phyloP scores from a whole-genome alignment of 23 tunicate genomes.

The Diplosoma virens region DNA sequence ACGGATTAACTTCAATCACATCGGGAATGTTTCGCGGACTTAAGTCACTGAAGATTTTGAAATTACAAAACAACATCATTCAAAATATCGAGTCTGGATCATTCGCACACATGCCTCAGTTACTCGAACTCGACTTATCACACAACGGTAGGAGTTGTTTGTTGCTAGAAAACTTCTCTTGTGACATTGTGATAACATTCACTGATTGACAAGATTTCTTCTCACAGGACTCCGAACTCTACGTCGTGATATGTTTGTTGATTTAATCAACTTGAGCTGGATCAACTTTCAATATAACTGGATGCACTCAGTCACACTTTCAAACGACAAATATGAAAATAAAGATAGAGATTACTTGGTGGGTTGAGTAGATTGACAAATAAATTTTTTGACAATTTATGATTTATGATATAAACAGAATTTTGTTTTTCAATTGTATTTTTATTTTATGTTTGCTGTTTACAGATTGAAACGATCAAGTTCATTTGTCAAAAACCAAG shows the following conservation, averaged over 20 bases:
- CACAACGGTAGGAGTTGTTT: neutral
- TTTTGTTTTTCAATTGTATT: too few relatives aligned
- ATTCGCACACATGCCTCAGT: neutral
- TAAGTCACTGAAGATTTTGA: neutral
- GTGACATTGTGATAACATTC: neutral
- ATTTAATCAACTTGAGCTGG: neutral
- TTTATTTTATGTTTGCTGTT: too few relatives aligned
- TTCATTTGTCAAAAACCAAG: neutral
- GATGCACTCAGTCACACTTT: neutral
- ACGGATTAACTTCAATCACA: neutral
- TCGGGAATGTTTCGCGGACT: neutral
- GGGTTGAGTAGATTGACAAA: neutral
- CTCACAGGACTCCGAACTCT: neutral
- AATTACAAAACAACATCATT: neutral
- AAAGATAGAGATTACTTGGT: neutral
- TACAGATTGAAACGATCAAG: neutral
- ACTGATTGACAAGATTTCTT: too few relatives aligned
- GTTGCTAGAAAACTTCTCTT: neutral
- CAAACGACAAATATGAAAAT: neutral
- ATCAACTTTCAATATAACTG: neutral
- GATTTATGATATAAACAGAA: too few relatives aligned
- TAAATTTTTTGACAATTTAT: too few relatives aligned
- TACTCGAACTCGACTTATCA: neutral
- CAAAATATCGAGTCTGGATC: neutral
- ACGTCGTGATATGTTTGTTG: neutral